Percentiles rank a stretch among this genome's conserved stretches.
Evolutionary conservation across 2,113 vertebrate species (phyloP).

Genomic region (Poecilia latipinna): DNA sequence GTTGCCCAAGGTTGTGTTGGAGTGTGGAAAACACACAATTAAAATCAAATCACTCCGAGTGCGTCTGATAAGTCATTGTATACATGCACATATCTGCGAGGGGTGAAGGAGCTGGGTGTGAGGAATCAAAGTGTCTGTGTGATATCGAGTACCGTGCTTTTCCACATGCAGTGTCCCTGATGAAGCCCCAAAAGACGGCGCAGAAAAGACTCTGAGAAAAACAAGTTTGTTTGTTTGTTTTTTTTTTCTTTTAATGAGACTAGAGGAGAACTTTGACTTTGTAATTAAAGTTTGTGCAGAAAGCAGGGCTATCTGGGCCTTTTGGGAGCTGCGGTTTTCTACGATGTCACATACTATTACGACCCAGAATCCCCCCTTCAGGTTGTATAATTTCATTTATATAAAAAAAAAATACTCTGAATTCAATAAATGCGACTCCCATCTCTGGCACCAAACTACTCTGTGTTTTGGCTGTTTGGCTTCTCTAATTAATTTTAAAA

Average conservation of each 20-base stretch:
- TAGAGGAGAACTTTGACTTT: constrained; percentile 52
- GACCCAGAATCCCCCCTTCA: constrained; percentile 42
- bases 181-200: constrained; percentile 36
- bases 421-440: constrained; percentile 41
- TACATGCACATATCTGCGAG: constrained; percentile 17
- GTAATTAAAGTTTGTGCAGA: constrained; percentile 68
- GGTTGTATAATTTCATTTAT: constrained; percentile 32
- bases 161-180: constrained; percentile 32
- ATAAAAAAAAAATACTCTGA: constrained; percentile 52
- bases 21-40: constrained; percentile 51
- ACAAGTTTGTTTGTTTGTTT: constrained; percentile 31
- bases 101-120: constrained; percentile 3
- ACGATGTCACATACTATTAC: constrained; percentile 55
- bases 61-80: constrained; percentile 32
- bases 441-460: background rate
- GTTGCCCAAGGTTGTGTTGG: constrained; percentile 38
- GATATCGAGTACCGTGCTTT: constrained; percentile 40
- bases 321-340: constrained; percentile 54
- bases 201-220: constrained; percentile 49
- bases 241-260: constrained; percentile 18
- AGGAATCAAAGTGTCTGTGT: constrained; percentile 52
- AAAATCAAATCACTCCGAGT: constrained; percentile 44
- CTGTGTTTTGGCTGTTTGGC: constrained; percentile 8
- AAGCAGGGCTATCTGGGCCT: constrained; percentile 36
- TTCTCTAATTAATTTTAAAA: background rate